Percentiles rank a stretch among this genome's conserved stretches.
Evolutionary conservation across 2,797 vertebrate genomes (phyloP).

Genomic region (Mus caroli): DNA sequence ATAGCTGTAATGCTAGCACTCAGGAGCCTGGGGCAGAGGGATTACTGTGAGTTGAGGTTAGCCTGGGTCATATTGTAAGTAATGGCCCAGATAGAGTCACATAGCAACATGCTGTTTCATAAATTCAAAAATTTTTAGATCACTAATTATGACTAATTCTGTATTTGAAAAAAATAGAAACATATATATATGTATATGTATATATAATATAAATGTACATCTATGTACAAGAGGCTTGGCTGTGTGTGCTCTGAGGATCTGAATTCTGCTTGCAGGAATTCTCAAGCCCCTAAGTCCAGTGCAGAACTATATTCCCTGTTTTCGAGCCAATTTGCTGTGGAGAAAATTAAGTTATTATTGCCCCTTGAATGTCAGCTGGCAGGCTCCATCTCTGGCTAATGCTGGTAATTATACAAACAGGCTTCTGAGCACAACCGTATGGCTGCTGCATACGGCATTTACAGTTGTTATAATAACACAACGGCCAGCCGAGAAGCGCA

Average conservation of each 20-base stretch:
- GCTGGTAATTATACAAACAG: constrained; percentile 86
- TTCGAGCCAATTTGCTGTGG: constrained; percentile 62
- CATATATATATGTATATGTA: too few relatives aligned
- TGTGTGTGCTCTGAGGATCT: not conserved
- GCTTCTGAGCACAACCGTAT: constrained; percentile 86
- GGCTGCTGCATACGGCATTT: constrained; percentile 86
- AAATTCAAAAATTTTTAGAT: not conserved
- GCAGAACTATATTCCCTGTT: constrained; percentile 51
- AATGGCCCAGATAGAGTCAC: too few relatives aligned
- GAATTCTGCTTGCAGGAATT: constrained; percentile 64
- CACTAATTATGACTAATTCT: not conserved
- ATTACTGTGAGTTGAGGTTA: not conserved
- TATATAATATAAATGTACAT: too few relatives aligned
- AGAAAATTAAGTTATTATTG: constrained; percentile 83
- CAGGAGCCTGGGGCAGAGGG: not conserved
- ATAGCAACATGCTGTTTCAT: not conserved
- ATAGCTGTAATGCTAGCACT: not conserved
- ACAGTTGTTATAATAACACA: constrained; percentile 85
- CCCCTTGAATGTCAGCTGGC: constrained; percentile 88
- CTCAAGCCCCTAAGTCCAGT: constrained; percentile 39
- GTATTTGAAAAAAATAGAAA: not conserved
- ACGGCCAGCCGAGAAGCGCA: constrained; percentile 80
- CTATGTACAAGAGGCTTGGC: not conserved
- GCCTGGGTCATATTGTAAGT: not conserved
- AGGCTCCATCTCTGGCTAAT: constrained; percentile 83